Evolutionary conservation across 2,113 vertebrate species (phyloP).

Genomic region (Microcebus jonahi): DNA sequence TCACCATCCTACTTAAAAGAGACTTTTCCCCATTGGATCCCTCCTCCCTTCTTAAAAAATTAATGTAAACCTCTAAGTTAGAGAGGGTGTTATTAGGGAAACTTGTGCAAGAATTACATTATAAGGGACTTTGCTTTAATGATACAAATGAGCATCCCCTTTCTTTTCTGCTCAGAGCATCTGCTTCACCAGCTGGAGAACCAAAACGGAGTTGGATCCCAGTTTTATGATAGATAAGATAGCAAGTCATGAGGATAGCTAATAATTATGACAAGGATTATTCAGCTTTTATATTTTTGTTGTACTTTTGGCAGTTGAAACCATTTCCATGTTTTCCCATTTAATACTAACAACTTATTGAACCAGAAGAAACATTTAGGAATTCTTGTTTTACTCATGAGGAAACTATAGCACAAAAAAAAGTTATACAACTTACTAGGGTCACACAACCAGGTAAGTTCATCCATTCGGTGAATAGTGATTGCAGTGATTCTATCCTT

Average conservation of each 20-base stretch:
- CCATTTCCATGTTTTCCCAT: slow-evolving; percentile 10
- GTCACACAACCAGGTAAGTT: neutral
- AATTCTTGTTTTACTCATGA: slow-evolving; percentile 24
- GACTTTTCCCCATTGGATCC: neutral
- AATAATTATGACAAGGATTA: slow-evolving; percentile 3
- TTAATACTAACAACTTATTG: neutral
- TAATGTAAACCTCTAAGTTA: neutral
- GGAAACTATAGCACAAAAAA: neutral
- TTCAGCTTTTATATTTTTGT: neutral
- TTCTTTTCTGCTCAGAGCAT: slow-evolving; percentile 41
- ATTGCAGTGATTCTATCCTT: neutral
- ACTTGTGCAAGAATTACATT: neutral
- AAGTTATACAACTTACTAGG: neutral
- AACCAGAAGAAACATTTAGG: slow-evolving; percentile 5
- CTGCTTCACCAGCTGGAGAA: slow-evolving; percentile 39
- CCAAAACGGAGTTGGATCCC: neutral
- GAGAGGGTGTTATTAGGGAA: neutral
- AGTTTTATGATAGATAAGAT: neutral
- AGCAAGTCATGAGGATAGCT: neutral
- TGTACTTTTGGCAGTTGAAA: slow-evolving; percentile 19
- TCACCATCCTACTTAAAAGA: neutral
- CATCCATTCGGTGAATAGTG: neutral
- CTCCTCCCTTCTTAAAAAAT: neutral
- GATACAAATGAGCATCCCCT: neutral
- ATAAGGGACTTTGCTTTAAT: neutral